These are phyloP conservation scores for Ectropis grisescens DNA, from an alignment of 1,140 invertebrate species.

Conservation along the genomic window DNA sequence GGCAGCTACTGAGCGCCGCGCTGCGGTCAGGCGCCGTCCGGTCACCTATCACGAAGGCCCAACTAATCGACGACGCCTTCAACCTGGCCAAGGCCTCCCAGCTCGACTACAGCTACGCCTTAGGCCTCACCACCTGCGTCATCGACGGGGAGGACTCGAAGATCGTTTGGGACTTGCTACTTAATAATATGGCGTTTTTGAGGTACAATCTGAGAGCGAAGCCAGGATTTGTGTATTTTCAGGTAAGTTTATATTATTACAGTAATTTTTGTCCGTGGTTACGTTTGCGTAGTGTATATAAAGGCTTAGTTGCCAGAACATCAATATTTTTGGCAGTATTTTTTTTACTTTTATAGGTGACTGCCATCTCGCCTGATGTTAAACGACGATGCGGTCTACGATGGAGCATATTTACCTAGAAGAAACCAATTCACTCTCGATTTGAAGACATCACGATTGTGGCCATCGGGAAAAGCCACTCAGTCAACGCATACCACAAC, in stretches of 20 bases:
- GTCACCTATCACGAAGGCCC: conserved; percentile 79
- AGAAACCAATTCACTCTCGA: too few species aligned
- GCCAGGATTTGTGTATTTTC: conserved; percentile 45
- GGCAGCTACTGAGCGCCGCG: conserved; percentile 53
- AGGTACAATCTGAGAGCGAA: conserved; percentile 42
- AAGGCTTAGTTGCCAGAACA: too few species aligned
- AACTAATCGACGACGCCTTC: conserved; percentile 83
- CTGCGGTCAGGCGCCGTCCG: conserved; percentile 67
- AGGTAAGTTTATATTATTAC: conserved; percentile 23
- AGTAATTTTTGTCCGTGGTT: too few species aligned
- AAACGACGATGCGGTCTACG: too few species aligned
- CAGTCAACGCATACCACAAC: too few species aligned
- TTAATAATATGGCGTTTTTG: conserved; percentile 66
- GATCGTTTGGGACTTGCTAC: conserved; percentile 71
- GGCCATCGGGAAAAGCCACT: too few species aligned
- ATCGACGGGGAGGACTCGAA: conserved; percentile 71
- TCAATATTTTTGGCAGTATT: too few species aligned
- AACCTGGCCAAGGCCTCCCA: conserved; percentile 73
- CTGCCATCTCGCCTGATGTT: too few species aligned
- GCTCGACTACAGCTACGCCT: conserved; percentile 71
- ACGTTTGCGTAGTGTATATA: too few species aligned
- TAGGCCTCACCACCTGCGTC: conserved; percentile 75
- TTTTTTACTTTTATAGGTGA: too few species aligned
- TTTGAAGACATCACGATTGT: too few species aligned
- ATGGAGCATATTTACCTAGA: too few species aligned